These are phyloP conservation scores for Drosophila nr. perissopoda DNA, from an alignment of 2,888 invertebrate genomes.

Conservation along the genomic window DNA sequence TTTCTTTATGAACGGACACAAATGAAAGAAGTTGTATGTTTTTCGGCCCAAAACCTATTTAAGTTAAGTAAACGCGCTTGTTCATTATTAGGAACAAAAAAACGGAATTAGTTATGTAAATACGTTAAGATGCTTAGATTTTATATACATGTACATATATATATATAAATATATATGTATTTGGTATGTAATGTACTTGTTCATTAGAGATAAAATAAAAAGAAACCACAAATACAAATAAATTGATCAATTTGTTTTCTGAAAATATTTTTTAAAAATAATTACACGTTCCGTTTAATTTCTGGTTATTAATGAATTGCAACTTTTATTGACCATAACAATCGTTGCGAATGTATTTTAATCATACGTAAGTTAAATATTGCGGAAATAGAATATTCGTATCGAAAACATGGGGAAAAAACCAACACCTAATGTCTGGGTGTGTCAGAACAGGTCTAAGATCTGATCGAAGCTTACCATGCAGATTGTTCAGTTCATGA, in stretches of 20 bases:
- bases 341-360: background rate
- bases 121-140: conserved; percentile 68
- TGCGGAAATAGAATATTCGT: conserved; percentile 40
- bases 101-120: conserved; percentile 74
- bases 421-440: conserved; percentile 40
- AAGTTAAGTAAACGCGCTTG: conserved; percentile 66
- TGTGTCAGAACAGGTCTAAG: conserved; percentile 69
- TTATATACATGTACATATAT: conserved; percentile 48
- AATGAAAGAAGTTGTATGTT: conserved; percentile 69
- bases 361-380: conserved; percentile 20
- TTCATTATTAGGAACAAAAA: conserved; percentile 23
- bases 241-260: conserved; percentile 48
- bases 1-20: conserved; percentile 39
- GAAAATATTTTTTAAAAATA: conserved; percentile 23
- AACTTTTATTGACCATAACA: conserved; percentile 14
- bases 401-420: conserved; percentile 13
- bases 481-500: conserved; percentile 56
- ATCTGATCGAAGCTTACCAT: conserved; percentile 36
- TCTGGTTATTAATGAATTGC: conserved; percentile 49
- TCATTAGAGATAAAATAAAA: conserved; percentile 41
- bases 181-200: conserved; percentile 72
- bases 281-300: conserved; percentile 28
- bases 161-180: conserved; percentile 7
- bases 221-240: conserved; percentile 64
- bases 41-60: conserved; percentile 63